These are phyloP conservation scores for Callionymus lyra DNA, from an alignment of 2,113 vertebrate species.

Conservation along the genomic window DNA sequence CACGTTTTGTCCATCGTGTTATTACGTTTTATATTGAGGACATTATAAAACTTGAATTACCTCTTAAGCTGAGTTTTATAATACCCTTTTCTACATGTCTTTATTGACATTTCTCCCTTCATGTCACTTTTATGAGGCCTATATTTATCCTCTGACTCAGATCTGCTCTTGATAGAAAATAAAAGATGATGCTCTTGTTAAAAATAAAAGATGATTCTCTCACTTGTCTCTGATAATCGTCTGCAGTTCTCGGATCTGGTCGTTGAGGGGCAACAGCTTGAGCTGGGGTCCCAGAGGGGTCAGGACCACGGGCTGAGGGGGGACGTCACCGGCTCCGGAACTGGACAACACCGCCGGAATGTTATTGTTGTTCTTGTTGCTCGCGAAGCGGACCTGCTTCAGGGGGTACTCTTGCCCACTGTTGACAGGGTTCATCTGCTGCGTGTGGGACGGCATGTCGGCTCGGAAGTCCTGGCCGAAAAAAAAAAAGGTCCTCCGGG, in stretches of 20 bases:
- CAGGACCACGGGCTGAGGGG: constrained; percentile 22
- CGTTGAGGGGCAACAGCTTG: constrained; percentile 84
- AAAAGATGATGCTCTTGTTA: not conserved
- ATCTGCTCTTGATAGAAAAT: not conserved
- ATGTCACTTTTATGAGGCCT: too few species aligned
- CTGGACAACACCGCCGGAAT: constrained; percentile 32
- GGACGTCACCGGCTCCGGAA: constrained; percentile 29
- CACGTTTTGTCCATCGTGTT: too few species aligned
- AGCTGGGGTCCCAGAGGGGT: constrained; percentile 68
- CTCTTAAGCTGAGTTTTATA: too few species aligned
- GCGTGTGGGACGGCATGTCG: constrained; percentile 76
- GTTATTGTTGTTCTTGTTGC: constrained; percentile 31
- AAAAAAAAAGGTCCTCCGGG: constrained; percentile 1
- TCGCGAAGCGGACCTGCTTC: constrained; percentile 71
- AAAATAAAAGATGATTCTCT: constrained; percentile 35
- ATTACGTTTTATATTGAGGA: too few species aligned
- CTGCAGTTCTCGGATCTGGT: constrained; percentile 87
- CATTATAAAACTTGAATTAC: too few species aligned
- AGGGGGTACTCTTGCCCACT: constrained; percentile 53
- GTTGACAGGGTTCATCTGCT: constrained; percentile 60
- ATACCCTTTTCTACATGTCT: too few species aligned
- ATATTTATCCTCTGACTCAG: not conserved
- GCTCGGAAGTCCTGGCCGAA: constrained; percentile 1
- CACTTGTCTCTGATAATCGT: constrained; percentile 90
- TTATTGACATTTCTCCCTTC: too few species aligned